A percentile compares a stretch with the other conserved stretches of the same genome.
phyloP scores from a whole-genome alignment of 2,888 invertebrate genomes.

The Spodoptera picta region DNA sequence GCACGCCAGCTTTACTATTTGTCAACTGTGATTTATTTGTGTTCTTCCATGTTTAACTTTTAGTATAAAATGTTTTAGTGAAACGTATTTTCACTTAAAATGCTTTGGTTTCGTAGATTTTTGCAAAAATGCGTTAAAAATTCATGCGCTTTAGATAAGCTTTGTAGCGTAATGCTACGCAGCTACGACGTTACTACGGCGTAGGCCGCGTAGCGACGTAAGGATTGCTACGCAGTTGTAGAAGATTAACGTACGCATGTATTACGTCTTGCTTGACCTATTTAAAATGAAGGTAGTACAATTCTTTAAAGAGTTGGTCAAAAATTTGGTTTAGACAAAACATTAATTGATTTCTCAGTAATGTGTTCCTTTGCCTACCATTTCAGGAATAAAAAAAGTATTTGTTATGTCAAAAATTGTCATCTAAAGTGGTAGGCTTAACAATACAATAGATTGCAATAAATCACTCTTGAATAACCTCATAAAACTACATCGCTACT shows the following conservation, averaged over 20 bases:
- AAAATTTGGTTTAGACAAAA: too few species aligned
- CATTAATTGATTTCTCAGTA: too few species aligned
- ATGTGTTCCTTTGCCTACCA: too few species aligned
- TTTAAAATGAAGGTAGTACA: not conserved
- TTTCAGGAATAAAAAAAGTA: too few species aligned
- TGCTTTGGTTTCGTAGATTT: not conserved
- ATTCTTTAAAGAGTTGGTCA: too few species aligned
- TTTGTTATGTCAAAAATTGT: too few species aligned
- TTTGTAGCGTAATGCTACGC: too few species aligned
- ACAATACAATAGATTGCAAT: too few species aligned
- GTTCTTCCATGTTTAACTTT: conserved; percentile 54
- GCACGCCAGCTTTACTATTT: conserved; percentile 52
- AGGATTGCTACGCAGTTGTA: conserved; percentile 13
- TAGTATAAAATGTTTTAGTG: conserved; percentile 43
- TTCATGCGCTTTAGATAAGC: too few species aligned
- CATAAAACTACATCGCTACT: conserved; percentile 6
- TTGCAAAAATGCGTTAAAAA: too few species aligned
- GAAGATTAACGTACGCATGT: not conserved
- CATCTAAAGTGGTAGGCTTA: too few species aligned
- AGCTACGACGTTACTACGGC: conserved; percentile 26
- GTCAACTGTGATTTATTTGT: conserved; percentile 55
- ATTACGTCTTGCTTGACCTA: conserved; percentile 4
- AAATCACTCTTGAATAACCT: not conserved
- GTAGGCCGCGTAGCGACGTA: conserved; percentile 9
- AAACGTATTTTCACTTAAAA: conserved; percentile 31